Evolutionary conservation across 2,888 invertebrate genomes (phyloP), one percentile per base, ranked within the genome.

Genomic region (Apotomis betuletana): DNA sequence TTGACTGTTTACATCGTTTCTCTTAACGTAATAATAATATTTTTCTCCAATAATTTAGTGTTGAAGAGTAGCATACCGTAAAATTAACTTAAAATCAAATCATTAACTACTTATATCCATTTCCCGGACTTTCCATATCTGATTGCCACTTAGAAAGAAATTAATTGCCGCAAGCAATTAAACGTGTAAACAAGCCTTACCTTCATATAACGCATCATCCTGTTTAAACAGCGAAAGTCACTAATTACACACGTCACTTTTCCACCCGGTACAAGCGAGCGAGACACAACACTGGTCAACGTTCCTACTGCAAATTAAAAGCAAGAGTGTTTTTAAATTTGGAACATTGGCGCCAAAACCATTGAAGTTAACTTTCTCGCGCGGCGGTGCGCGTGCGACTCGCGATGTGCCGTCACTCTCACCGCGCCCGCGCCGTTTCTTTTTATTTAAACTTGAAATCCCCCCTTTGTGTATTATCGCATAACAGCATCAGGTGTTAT

Each of bases 181-280:
- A 51, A 51, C 61, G 67, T 71, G 51, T 62, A 71, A 67, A 67
- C 63, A 61, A 69, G 60, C 59, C 72, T 77, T 74, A 89, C 92
- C 89, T 91, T 92, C 69, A 90, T 79, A 80, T 85, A 87, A 80
- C 89, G 88, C 88, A 87, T 87, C 90, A 90, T 92, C 88, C 89
- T 87, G 79, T 77, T 75, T 76, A 73, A 77, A 74, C 78, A 79
- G 89, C 83, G 90, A 90, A 91, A 90, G 91, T 90, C 89, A 90
- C 90, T 85, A 75, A 82, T 77, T 86, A 77, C 79, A 76, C 79
- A 74, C 79, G 74, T 80, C 87, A 88, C 87, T 80, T 78, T 83
- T 82, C 86, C 83, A 82, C 75, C 79, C 80, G 80, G 79, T 69
- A 65, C 49, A 70, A 77, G 75, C 76, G 77, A 79, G 80, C 79